phyloP scores from a whole-genome alignment of 2,888 invertebrate species.

The Mesodorylaimus sp. region DNA sequence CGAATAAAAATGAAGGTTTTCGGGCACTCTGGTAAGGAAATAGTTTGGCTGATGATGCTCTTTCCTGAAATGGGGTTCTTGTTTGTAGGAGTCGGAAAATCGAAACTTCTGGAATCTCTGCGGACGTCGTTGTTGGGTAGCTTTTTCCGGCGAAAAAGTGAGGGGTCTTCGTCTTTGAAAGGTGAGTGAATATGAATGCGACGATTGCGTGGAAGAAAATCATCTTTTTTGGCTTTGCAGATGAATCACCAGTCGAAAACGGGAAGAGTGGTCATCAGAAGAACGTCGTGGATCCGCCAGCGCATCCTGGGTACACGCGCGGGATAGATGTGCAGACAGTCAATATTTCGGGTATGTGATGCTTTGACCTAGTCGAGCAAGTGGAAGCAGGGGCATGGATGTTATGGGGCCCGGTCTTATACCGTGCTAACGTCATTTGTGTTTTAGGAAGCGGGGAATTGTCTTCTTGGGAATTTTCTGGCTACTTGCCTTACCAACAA shows the following conservation, averaged over 20 bases:
- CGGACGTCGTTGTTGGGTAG: slow-evolving; percentile 49
- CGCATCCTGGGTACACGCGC: slow-evolving; percentile 41
- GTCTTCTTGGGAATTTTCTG: slow-evolving; percentile 55
- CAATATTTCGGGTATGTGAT: slow-evolving; percentile 30
- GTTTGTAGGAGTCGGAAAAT: no score
- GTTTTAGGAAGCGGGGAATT: slow-evolving; percentile 39
- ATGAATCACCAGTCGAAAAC: neutral
- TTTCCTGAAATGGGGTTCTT: no score
- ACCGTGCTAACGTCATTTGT: neutral
- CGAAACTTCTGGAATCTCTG: slow-evolving; percentile 46
- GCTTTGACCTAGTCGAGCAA: no score
- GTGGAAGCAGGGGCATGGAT: no score
- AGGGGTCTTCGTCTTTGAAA: neutral
- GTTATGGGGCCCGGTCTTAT: no score
- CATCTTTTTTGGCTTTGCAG: slow-evolving; percentile 3
- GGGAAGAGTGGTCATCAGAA: neutral
- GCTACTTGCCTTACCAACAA: slow-evolving; percentile 48
- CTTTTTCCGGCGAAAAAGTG: slow-evolving; percentile 38
- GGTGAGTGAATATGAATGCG: neutral
- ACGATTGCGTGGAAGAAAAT: neutral
- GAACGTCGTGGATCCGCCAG: slow-evolving; percentile 6
- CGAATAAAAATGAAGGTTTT: slow-evolving; percentile 50
- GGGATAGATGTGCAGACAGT: slow-evolving; percentile 47
- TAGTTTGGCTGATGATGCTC: no score
- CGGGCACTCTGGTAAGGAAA: slow-evolving; percentile 51